Evolutionary conservation across 2,113 vertebrate species (phyloP).

Genomic region (Stomatorhinus ivindoensis): DNA sequence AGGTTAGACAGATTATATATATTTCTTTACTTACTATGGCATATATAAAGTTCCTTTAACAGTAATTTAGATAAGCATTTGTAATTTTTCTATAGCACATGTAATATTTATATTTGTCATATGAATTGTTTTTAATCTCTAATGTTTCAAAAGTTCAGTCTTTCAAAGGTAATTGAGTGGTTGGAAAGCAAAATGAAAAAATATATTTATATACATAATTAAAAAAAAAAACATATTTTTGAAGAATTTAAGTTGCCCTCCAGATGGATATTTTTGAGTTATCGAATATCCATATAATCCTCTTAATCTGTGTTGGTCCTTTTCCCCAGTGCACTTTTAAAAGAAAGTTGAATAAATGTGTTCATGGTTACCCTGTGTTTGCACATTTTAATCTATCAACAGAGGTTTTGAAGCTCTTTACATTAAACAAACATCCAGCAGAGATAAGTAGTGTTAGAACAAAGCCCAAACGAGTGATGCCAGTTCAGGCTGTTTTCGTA

Average conservation of each 20-base stretch:
- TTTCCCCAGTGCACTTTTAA: background rate
- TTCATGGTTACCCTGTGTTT: background rate
- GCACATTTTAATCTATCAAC: background rate
- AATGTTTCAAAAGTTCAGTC: background rate
- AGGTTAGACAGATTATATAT: background rate
- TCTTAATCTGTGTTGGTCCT: background rate
- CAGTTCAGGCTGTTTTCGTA: background rate
- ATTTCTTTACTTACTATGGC: background rate
- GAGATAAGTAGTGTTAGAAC: background rate
- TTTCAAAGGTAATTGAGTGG: background rate
- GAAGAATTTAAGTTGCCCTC: background rate
- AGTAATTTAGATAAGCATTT: background rate
- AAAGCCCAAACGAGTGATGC: background rate
- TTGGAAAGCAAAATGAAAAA: background rate
- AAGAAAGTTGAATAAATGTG: background rate
- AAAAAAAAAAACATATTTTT: background rate
- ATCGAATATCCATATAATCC: constrained; percentile 10
- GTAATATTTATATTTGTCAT: background rate
- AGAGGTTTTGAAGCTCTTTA: background rate
- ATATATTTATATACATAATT: background rate
- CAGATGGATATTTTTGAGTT: background rate
- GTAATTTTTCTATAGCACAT: background rate
- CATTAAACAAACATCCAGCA: background rate
- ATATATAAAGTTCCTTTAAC: background rate
- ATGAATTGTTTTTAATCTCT: background rate